Percentiles rank a stretch among this genome's conserved stretches.
Conservation (phyloP, 2,888 invertebrate species). For the Cyrtodaria siliqua region DNA sequence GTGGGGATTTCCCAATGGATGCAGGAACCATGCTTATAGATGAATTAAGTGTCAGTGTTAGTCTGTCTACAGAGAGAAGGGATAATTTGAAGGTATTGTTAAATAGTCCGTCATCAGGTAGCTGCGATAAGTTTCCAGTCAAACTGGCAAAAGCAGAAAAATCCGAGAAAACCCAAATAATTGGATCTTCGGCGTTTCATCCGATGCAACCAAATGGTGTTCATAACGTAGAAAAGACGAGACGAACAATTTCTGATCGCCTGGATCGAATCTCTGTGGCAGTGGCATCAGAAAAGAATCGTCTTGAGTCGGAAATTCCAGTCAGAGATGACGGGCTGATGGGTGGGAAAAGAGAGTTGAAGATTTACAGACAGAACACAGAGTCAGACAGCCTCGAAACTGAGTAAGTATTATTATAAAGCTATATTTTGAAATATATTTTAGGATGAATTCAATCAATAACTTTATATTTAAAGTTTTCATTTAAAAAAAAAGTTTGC, state of each 20-base stretch:
- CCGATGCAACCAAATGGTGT: background rate
- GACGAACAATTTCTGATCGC: slow-evolving; percentile 29
- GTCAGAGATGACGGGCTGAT: slow-evolving; percentile 16
- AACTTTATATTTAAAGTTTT: too few species aligned
- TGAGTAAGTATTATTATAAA: slow-evolving; percentile 9
- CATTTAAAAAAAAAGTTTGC: too few species aligned
- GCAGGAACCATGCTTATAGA: slow-evolving; percentile 47
- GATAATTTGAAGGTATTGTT: background rate
- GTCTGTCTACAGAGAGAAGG: slow-evolving; percentile 18
- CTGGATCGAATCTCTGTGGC: slow-evolving; percentile 41
- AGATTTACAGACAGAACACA: background rate
- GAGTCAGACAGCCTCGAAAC: slow-evolving; percentile 26
- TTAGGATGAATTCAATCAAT: too few species aligned
- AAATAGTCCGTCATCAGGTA: slow-evolving; percentile 13
- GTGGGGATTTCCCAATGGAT: background rate
- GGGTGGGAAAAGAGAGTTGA: background rate
- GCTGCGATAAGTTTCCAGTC: slow-evolving; percentile 48
- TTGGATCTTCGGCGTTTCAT: background rate
- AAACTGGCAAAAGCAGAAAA: slow-evolving; percentile 44
- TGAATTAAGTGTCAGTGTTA: slow-evolving; percentile 51
- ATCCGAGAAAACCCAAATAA: background rate
- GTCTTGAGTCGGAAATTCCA: slow-evolving; percentile 43
- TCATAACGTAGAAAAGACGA: background rate
- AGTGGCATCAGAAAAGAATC: slow-evolving; percentile 31
- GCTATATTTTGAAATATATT: background rate